Percentiles rank a stretch among this genome's conserved stretches.
phyloP scores from a whole-genome alignment of 2,888 invertebrate genomes.

The Drosophila cracens region DNA sequence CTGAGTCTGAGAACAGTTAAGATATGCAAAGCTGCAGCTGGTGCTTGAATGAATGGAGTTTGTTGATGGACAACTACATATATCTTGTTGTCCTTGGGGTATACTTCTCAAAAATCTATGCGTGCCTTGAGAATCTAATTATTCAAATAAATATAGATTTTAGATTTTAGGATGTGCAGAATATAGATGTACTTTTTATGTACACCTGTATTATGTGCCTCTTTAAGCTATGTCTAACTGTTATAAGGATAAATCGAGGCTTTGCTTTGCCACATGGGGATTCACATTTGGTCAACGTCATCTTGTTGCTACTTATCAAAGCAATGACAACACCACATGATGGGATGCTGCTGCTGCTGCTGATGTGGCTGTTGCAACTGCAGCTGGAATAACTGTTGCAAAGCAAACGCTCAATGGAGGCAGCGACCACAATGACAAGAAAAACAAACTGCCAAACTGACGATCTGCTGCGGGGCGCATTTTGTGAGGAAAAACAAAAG shows the following conservation, averaged over 20 bases:
- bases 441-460: slow-evolving; percentile 30
- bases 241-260: neutral
- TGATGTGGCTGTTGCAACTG: slow-evolving; percentile 36
- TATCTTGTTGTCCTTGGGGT: no score
- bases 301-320: slow-evolving; percentile 72
- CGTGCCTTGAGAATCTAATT: no score
- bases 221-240: neutral
- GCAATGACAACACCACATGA: slow-evolving; percentile 61
- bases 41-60: neutral
- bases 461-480: slow-evolving; percentile 52
- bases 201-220: neutral
- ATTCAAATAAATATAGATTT: neutral
- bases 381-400: slow-evolving; percentile 52
- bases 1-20: neutral
- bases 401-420: slow-evolving; percentile 20
- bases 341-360: slow-evolving; percentile 5
- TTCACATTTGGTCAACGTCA: slow-evolving; percentile 55
- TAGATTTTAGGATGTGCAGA: neutral
- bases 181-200: neutral
- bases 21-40: neutral
- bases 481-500: slow-evolving; percentile 43
- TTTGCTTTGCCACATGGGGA: slow-evolving; percentile 8
- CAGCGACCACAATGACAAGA: slow-evolving; percentile 15
- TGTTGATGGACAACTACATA: neutral
- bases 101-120: no score